phyloP scores from a whole-genome alignment of 2,888 invertebrate genomes.

The Ophion costatus region DNA sequence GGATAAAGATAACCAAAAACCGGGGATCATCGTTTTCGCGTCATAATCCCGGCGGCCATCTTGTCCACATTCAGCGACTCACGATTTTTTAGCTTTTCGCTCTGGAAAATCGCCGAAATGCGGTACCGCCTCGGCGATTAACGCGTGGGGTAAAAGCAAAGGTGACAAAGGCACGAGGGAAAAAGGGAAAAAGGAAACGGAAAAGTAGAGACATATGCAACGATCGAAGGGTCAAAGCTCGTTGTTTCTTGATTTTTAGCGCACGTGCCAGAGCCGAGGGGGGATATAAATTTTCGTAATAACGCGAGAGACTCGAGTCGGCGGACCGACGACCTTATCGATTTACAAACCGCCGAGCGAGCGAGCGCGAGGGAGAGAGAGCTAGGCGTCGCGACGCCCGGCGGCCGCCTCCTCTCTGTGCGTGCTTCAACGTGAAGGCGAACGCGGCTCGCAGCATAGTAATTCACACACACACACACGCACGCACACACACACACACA shows the following conservation, averaged over 20 bases:
- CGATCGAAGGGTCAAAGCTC: constrained; percentile 50
- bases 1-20: not conserved
- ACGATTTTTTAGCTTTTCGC: not conserved
- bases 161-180: not conserved
- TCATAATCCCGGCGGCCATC: not conserved
- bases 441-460: not conserved
- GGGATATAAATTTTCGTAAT: constrained; percentile 36
- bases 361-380: constrained; percentile 16
- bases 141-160: not conserved
- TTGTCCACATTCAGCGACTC: not conserved
- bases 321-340: constrained; percentile 59
- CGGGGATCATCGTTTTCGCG: not conserved
- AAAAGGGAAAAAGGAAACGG: not conserved
- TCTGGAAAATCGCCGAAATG: not conserved
- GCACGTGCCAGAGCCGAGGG: constrained; percentile 11
- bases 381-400: constrained; percentile 61
- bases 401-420: constrained; percentile 24
- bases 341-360: constrained; percentile 25
- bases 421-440: constrained; percentile 27
- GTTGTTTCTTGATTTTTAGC: constrained; percentile 14
- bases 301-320: constrained; percentile 38
- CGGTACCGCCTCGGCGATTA: not conserved
- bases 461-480: too few species aligned
- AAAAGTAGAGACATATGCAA: not conserved
- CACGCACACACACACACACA: too few species aligned